Base-by-base conservation (phyloP, 2,113 vertebrate genomes). In the Puntigrus tetrazona region DNA sequence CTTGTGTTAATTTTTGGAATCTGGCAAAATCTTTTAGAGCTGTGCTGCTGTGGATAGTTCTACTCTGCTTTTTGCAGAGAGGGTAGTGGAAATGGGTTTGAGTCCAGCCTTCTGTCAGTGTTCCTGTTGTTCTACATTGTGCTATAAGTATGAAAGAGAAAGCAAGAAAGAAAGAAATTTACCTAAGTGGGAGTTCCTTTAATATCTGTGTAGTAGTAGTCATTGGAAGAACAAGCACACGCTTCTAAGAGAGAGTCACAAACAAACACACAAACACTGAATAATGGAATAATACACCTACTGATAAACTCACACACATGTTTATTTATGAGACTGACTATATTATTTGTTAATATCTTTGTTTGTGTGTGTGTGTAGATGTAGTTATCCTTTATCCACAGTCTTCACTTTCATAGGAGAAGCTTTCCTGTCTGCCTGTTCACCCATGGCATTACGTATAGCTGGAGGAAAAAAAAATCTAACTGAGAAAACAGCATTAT, bases 121-220 rank as follows among this genome's bases (percentile, higher is more conserved):
- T 70, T 70, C 18, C 20, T 41, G 67, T n/a, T n/a, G 36, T 72
- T 72, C 20, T 38, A 38, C 36, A n/a, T 6, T 4, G 5, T 10
- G 13, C 4, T 72, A n/a, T 72, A 13, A 13, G 3, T 25, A 55
- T 22, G 14, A 63, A 41, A 59, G 55, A 59, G 16, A 50, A 2
- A 7, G 1, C n/a, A n/a, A n/a, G n/a, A n/a, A n/a, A n/a, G 5
- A 7, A 22, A 11, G 45, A 25, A 11, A 4, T 45, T 91, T 96
- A 99, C 98, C 98, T 99, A 95, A 99, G 99, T n/a, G 31, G 98
- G 98, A 84, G 98, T 98, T 69, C 97, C 98, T 93, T 97, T 97
- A 92, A 99, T 99, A 94, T 99, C 96, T 88, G 97, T 99, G 86
- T 99, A 99, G 95, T 97, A 98, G 93, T 99, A 99, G 93, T 99